phyloP scores from a whole-genome alignment of 2,888 invertebrate genomes.

The Trichogramma evanescens region DNA sequence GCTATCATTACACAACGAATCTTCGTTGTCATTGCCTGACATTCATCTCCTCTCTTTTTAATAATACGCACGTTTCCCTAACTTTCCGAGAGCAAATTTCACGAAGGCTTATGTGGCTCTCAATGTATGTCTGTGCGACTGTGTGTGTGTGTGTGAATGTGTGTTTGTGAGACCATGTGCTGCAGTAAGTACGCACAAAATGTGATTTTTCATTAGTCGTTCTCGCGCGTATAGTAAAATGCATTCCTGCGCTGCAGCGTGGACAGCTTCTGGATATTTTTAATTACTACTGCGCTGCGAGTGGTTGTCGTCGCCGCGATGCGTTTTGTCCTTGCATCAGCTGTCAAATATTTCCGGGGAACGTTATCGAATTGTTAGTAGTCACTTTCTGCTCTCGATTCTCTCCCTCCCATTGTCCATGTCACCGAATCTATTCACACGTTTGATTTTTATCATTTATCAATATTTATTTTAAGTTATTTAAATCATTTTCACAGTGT shows the following conservation, averaged over 20 bases:
- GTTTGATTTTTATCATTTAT: too few species aligned
- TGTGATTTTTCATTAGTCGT: conserved; percentile 47
- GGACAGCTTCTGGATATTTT: conserved; percentile 44
- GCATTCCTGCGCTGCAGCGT: conserved; percentile 43
- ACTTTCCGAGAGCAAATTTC: conserved; percentile 4
- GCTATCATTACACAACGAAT: too few species aligned
- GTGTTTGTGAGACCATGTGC: too few species aligned
- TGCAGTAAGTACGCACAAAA: conserved; percentile 28
- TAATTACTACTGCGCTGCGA: conserved; percentile 40
- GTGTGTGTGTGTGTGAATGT: too few species aligned
- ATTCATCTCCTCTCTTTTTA: neutral
- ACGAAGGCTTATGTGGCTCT: neutral
- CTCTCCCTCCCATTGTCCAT: too few species aligned
- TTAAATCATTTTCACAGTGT: too few species aligned
- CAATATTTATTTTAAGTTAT: too few species aligned
- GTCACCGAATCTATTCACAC: too few species aligned
- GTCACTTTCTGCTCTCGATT: too few species aligned
- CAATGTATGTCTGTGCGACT: too few species aligned
- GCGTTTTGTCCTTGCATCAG: conserved; percentile 35
- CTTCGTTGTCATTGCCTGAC: neutral
- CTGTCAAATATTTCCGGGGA: conserved; percentile 46
- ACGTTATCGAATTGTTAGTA: conserved; percentile 32
- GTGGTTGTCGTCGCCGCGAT: conserved; percentile 23
- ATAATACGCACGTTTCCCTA: conserved; percentile 1
- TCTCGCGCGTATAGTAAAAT: conserved; percentile 26